Percentiles rank a stretch among this genome's conserved stretches.
phyloP scores from a whole-genome alignment of 2,113 vertebrate genomes.

The Plectropomus leopardus region DNA sequence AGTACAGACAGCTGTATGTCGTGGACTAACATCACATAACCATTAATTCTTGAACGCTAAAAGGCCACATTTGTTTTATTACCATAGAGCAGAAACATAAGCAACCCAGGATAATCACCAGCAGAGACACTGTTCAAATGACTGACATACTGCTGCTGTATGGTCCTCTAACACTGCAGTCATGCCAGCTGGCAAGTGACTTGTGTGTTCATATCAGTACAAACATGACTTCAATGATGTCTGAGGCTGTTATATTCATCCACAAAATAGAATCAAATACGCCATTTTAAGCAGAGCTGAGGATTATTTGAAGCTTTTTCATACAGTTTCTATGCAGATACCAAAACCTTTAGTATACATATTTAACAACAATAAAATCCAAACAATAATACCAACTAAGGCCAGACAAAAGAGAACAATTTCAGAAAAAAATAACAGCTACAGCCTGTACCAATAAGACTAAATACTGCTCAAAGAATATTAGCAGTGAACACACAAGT shows the following conservation, averaged over 20 bases:
- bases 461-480: too few relatives aligned
- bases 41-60: background rate
- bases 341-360: background rate
- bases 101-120: background rate
- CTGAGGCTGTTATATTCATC: background rate
- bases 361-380: background rate
- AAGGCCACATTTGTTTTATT: slow-evolving; percentile 14
- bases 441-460: too few relatives aligned
- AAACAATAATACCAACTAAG: too few relatives aligned
- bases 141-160: slow-evolving; percentile 3
- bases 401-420: too few relatives aligned
- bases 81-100: slow-evolving; percentile 15
- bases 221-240: background rate
- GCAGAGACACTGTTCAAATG: slow-evolving; percentile 9
- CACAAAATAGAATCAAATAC: background rate
- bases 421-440: too few relatives aligned
- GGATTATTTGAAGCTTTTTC: background rate
- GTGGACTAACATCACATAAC: background rate
- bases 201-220: slow-evolving; percentile 21
- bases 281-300: too few relatives aligned
- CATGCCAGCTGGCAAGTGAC: slow-evolving; percentile 37
- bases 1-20: background rate
- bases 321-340: background rate
- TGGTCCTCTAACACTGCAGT: slow-evolving; percentile 14
- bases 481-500: too few relatives aligned